Evolutionary conservation across 2,888 invertebrate genomes (phyloP).

Genomic region (Drosophila yooni): DNA sequence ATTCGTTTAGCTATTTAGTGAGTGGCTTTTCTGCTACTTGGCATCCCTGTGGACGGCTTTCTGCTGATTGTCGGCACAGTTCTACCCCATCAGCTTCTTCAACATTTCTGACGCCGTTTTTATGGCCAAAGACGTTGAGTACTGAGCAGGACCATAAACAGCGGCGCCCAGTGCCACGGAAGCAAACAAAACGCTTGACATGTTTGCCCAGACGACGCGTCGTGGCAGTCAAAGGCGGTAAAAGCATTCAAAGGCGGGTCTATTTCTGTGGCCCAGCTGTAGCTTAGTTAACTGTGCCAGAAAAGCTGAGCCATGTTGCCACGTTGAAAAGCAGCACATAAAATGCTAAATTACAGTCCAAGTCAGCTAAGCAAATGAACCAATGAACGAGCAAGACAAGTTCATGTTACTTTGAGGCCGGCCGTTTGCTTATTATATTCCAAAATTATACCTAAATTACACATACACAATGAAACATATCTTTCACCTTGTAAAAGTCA

Average conservation of each 20-base stretch:
- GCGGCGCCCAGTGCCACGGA: conserved; percentile 53
- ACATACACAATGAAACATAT: conserved; percentile 25
- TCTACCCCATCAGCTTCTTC: conserved; percentile 38
- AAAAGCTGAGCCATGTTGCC: conserved; percentile 19
- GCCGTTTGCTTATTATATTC: conserved; percentile 34
- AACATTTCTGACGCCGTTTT: conserved; percentile 54
- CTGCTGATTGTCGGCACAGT: conserved; percentile 24
- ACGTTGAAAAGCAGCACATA: conserved; percentile 58
- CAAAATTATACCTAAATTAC: conserved; percentile 40
- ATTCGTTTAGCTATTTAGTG: neutral
- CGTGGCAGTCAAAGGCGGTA: conserved; percentile 42
- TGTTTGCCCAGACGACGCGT: conserved; percentile 71
- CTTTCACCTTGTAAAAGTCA: conserved; percentile 73
- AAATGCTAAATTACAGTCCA: conserved; percentile 60
- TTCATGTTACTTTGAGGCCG: conserved; percentile 48
- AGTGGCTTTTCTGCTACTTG: conserved; percentile 3
- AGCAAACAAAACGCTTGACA: conserved; percentile 75
- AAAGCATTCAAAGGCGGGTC: conserved; percentile 17
- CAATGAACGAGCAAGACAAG: conserved; percentile 52
- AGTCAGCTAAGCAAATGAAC: conserved; percentile 60
- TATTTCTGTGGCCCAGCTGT: conserved; percentile 32
- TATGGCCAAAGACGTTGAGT: conserved; percentile 46
- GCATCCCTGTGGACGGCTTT: conserved; percentile 29
- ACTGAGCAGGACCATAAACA: conserved; percentile 46
- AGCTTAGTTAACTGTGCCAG: conserved; percentile 60